phyloP scores from a whole-genome alignment of 2,113 vertebrate species.

The Sinocyclocheilus anophthalmus region DNA sequence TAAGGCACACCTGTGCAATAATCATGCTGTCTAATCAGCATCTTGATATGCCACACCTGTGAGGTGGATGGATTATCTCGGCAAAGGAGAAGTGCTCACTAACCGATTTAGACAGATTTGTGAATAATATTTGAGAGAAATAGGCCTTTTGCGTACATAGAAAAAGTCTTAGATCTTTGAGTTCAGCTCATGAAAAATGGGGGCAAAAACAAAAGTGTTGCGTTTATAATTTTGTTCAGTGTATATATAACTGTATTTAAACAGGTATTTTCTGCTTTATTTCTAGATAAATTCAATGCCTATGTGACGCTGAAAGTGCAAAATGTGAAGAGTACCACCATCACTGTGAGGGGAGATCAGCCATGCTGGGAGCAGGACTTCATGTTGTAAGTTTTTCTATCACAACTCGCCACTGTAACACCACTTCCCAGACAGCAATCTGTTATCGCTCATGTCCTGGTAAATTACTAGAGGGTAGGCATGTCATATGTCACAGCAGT shows the following conservation, averaged over 20 bases:
- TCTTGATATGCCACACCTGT: too few relatives aligned
- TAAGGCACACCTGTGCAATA: too few relatives aligned
- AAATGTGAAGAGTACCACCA: conserved; percentile 82
- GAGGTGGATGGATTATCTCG: too few relatives aligned
- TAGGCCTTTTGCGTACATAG: too few relatives aligned
- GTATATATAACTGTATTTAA: background rate
- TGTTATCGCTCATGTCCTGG: background rate
- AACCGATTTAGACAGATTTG: too few relatives aligned
- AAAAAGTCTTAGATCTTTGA: too few relatives aligned
- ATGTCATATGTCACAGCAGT: background rate
- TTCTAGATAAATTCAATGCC: conserved; percentile 77
- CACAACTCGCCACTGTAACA: background rate
- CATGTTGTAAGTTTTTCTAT: conserved; percentile 77
- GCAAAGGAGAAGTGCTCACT: too few relatives aligned
- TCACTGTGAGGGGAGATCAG: conserved; percentile 77
- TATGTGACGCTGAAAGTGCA: conserved; percentile 82
- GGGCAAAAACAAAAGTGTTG: too few relatives aligned
- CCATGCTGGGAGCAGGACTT: conserved; percentile 83
- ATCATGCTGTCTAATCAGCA: too few relatives aligned
- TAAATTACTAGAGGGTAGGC: background rate
- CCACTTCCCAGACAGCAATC: background rate
- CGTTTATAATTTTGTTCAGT: too few relatives aligned
- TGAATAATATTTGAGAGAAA: too few relatives aligned
- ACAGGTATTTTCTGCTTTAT: conserved; percentile 47
- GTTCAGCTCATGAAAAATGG: too few relatives aligned